These are phyloP conservation scores for Manis crassicaudata DNA, from an alignment of 2,797 vertebrate species.

Conservation along the genomic window DNA sequence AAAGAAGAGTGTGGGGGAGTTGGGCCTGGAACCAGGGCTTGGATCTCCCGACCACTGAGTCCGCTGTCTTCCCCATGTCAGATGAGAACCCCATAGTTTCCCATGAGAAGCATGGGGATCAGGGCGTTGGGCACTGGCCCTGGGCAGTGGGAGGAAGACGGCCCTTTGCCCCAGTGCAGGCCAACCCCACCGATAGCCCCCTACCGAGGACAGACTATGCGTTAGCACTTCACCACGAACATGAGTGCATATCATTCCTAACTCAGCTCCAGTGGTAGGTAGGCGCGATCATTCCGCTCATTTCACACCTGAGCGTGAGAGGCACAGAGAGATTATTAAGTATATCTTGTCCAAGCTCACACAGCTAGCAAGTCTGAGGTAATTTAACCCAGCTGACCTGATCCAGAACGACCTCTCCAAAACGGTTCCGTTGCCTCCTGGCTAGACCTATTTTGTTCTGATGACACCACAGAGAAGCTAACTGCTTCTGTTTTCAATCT, in stretches of 20 bases:
- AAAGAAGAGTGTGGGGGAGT: too few species aligned
- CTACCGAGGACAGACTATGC: background rate
- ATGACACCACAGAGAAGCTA: background rate
- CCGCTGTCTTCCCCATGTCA: background rate
- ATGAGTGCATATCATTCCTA: background rate
- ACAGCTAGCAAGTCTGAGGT: conserved; percentile 1
- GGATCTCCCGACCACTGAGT: too few species aligned
- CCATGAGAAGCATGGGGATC: background rate
- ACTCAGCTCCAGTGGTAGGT: background rate
- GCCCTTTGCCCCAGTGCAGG: background rate
- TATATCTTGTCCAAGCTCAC: background rate
- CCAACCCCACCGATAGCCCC: background rate
- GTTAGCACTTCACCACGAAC: background rate
- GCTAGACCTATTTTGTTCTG: background rate
- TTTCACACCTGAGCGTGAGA: background rate
- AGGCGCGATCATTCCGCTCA: background rate
- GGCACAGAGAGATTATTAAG: background rate
- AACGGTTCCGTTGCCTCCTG: background rate
- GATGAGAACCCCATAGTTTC: background rate
- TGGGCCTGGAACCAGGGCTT: too few species aligned
- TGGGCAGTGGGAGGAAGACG: background rate
- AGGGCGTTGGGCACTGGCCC: background rate
- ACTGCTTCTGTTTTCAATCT: background rate
- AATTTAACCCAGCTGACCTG: background rate
- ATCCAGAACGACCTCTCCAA: background rate